Conservation (phyloP, 2,888 invertebrate species). For the Argynnis bischoffii region DNA sequence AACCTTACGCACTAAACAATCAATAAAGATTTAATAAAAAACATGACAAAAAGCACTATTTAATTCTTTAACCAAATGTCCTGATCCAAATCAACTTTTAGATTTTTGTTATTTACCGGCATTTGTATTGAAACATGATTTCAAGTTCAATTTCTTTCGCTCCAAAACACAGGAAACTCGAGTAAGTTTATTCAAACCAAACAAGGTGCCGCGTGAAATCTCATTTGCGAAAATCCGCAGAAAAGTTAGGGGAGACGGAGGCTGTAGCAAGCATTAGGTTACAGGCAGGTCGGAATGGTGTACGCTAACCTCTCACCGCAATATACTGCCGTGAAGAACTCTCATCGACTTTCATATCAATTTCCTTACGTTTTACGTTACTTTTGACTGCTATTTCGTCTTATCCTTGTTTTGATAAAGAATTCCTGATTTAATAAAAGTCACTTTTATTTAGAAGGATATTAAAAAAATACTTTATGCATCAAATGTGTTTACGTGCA, state of each 20-base stretch:
- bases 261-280: constrained; percentile 52
- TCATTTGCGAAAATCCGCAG: constrained; percentile 57
- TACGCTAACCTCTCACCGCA: constrained; percentile 55
- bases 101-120: constrained; percentile 32
- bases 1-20: too few relatives aligned
- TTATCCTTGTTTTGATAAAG: not conserved
- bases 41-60: too few relatives aligned
- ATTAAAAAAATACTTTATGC: too few relatives aligned
- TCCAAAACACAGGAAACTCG: constrained; percentile 42
- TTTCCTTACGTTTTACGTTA: constrained; percentile 47
- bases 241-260: constrained; percentile 45
- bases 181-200: constrained; percentile 55
- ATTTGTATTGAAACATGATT: constrained; percentile 42
- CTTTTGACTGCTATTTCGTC: not conserved
- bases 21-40: too few relatives aligned
- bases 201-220: constrained; percentile 57
- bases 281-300: constrained; percentile 52
- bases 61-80: not conserved
- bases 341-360: constrained; percentile 66
- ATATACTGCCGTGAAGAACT: constrained; percentile 56
- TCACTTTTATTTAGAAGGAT: too few relatives aligned
- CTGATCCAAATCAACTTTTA: constrained; percentile 31
- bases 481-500: too few relatives aligned
- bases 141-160: constrained; percentile 43
- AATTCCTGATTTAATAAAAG: too few relatives aligned